Evolutionary conservation across 2,797 vertebrate genomes (phyloP).

Genomic region (Mormyrus hasselquistii): DNA sequence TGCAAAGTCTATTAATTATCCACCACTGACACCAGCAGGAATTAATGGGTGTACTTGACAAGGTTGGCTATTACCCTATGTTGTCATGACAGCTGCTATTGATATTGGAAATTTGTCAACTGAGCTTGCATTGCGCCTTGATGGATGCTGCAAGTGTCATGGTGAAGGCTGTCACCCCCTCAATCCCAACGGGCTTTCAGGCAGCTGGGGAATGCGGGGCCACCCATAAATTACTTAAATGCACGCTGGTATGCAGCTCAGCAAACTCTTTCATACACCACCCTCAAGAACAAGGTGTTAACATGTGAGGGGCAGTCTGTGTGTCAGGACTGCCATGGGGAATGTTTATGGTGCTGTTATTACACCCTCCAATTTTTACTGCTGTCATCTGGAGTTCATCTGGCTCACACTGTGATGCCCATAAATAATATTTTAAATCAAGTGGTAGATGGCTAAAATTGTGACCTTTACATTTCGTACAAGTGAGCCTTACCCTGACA

Average conservation of each 20-base stretch:
- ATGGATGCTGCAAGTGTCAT: constrained; percentile 41
- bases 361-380: constrained; percentile 47
- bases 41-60: constrained; percentile 65
- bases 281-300: neutral
- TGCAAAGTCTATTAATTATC: constrained; percentile 69
- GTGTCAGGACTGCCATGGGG: constrained; percentile 48
- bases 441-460: constrained; percentile 24
- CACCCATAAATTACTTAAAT: neutral
- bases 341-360: constrained; percentile 54
- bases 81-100: constrained; percentile 66
- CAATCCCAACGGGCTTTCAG: constrained; percentile 9
- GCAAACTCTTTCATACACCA: neutral
- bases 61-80: constrained; percentile 63
- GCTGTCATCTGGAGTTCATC: constrained; percentile 60
- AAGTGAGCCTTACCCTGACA: constrained; percentile 34
- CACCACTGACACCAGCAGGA: constrained; percentile 52
- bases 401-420: constrained; percentile 35
- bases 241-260: neutral
- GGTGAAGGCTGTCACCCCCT: constrained; percentile 43
- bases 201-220: neutral
- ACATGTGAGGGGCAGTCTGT: constrained; percentile 15
- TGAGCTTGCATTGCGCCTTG: constrained; percentile 51
- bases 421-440: constrained; percentile 44
- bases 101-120: constrained; percentile 71
- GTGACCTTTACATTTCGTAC: constrained; percentile 39